A percentile compares a stretch with the other conserved stretches of the same genome.
Conservation (phyloP, 2,888 invertebrate species). For the Pteria penguin region DNA sequence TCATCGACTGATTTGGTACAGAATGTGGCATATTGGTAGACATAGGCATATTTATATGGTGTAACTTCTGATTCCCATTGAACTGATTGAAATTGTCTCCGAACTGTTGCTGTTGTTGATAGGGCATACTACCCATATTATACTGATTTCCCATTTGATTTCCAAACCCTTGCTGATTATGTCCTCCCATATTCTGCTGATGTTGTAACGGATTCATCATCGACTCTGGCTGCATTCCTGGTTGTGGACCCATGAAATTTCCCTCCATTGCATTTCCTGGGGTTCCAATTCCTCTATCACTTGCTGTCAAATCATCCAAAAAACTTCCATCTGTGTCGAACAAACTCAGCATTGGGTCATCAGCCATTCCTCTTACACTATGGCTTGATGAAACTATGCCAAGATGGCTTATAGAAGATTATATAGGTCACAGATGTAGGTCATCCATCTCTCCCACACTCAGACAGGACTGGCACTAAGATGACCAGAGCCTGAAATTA, state of each 20-base stretch:
- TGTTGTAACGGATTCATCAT: slow-evolving; percentile 33
- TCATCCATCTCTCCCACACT: neutral
- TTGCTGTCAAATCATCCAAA: slow-evolving; percentile 68
- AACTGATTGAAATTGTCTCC: slow-evolving; percentile 21
- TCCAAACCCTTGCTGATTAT: slow-evolving; percentile 16
- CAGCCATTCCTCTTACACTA: slow-evolving; percentile 59
- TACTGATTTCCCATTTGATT: slow-evolving; percentile 29
- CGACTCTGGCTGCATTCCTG: slow-evolving; percentile 33
- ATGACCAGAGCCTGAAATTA: neutral
- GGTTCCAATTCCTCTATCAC: slow-evolving; percentile 44
- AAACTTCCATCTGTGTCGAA: slow-evolving; percentile 71
- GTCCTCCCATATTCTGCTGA: slow-evolving; percentile 23
- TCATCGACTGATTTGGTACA: neutral
- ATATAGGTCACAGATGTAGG: neutral
- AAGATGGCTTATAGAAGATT: neutral
- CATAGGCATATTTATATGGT: slow-evolving; percentile 27
- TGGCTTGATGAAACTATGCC: slow-evolving; percentile 12
- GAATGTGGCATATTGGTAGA: slow-evolving; percentile 5
- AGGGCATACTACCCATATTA: slow-evolving; percentile 28
- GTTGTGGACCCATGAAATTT: slow-evolving; percentile 22
- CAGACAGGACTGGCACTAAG: neutral
- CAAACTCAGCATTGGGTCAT: slow-evolving; percentile 70
- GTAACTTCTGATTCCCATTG: slow-evolving; percentile 26
- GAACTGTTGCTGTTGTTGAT: slow-evolving; percentile 34
- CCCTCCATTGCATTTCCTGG: slow-evolving; percentile 19